phyloP scores from a whole-genome alignment of 64 coral and sea anemone genomes.

The Montipora cactus region DNA sequence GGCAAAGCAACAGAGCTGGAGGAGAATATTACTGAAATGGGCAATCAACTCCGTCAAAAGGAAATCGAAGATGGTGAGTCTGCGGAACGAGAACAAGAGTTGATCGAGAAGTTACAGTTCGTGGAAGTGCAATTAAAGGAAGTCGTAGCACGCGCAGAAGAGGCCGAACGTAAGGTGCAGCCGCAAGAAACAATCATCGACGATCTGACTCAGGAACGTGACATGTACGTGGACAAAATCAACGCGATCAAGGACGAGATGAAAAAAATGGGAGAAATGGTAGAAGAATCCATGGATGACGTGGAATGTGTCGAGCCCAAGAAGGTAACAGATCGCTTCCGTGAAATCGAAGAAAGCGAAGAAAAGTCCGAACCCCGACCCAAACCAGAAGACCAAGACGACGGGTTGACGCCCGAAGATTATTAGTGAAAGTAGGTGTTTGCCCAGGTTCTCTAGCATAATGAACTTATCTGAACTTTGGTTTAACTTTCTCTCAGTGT shows the following conservation, averaged over 20 bases:
- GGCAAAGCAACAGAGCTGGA: not conserved
- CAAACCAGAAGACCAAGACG: not conserved
- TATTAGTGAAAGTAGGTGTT: too few relatives aligned
- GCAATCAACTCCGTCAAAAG: not conserved
- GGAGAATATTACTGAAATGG: not conserved
- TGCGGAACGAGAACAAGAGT: constrained; percentile 43
- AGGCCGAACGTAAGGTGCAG: constrained; percentile 81
- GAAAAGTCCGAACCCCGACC: constrained; percentile 23
- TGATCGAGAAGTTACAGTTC: constrained; percentile 53
- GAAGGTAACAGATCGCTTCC: constrained; percentile 23
- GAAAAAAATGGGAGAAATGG: constrained; percentile 82
- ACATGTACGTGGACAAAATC: constrained; percentile 26
- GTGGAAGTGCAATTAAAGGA: constrained; percentile 53
- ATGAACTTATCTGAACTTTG: not conserved
- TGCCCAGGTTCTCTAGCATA: too few relatives aligned
- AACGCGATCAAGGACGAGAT: constrained; percentile 59
- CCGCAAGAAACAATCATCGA: constrained; percentile 75
- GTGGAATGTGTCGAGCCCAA: constrained; percentile 50
- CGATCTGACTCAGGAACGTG: constrained; percentile 69
- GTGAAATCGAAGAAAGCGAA: constrained; percentile 11
- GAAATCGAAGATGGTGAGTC: constrained; percentile 37
- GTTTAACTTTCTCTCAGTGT: too few relatives aligned
- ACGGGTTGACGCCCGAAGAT: too few relatives aligned
- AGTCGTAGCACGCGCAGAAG: constrained; percentile 67
- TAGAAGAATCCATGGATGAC: constrained; percentile 75